Evolutionary conservation across 2,797 vertebrate genomes (phyloP).

Genomic region (Alcedo quadribrachys): DNA sequence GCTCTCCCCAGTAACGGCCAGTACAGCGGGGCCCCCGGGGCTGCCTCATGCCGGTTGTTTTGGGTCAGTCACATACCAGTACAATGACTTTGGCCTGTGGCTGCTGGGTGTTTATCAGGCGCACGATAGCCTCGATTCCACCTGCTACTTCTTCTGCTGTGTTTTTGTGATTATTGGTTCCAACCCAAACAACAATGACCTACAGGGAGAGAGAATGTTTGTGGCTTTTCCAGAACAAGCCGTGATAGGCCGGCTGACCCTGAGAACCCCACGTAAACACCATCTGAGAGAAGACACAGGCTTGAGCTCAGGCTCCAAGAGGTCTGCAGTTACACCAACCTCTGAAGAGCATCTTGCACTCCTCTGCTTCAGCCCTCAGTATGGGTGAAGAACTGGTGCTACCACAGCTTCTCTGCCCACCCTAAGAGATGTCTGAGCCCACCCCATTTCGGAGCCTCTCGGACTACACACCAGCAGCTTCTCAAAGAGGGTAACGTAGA

Average conservation of each 20-base stretch:
- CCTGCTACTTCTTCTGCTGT: conserved; percentile 93
- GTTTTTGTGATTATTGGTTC: conserved; percentile 95
- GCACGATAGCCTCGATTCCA: conserved; percentile 90
- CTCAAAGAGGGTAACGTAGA: too few relatives aligned
- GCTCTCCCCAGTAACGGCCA: background rate
- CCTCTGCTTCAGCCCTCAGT: background rate
- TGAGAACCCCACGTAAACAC: background rate
- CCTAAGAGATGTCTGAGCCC: background rate
- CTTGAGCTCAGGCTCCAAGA: background rate
- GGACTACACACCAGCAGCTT: accelerated
- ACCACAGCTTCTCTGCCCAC: background rate
- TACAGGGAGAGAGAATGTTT: conserved; percentile 33
- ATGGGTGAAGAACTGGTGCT: accelerated
- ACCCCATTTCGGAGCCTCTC: background rate
- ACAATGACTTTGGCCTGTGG: conserved; percentile 94
- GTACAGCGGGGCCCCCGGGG: background rate
- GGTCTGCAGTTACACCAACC: accelerated
- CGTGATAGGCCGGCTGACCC: background rate
- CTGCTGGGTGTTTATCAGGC: conserved; percentile 86
- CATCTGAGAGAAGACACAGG: accelerated
- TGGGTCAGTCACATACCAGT: conserved; percentile 81
- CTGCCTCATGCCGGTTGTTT: background rate
- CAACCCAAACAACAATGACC: conserved; percentile 97
- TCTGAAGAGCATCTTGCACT: accelerated
- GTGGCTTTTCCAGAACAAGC: background rate